Evolutionary conservation across 2,888 invertebrate species (phyloP).

Genomic region (Ditula angustiorana): DNA sequence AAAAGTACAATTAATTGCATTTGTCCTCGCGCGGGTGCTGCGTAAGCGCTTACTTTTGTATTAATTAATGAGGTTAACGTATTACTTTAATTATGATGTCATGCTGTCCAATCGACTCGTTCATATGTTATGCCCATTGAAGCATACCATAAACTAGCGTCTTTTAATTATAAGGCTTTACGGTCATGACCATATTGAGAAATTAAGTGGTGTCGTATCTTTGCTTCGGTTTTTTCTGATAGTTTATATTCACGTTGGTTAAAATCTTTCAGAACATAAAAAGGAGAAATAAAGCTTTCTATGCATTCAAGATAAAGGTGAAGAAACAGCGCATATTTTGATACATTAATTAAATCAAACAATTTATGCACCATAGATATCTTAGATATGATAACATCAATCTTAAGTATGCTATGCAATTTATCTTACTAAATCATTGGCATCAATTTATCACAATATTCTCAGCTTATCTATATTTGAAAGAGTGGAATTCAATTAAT

Average conservation of each 20-base stretch:
- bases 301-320: neutral
- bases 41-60: constrained; percentile 23
- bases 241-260: neutral
- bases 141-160: constrained; percentile 9
- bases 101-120: constrained; percentile 9
- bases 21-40: constrained; percentile 27
- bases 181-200: neutral
- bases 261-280: no score
- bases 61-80: constrained; percentile 29
- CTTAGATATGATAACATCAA: constrained; percentile 36
- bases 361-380: constrained; percentile 28
- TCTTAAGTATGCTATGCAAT: constrained; percentile 49
- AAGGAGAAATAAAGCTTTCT: neutral
- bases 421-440: constrained; percentile 54
- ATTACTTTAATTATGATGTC: constrained; percentile 32
- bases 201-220: neutral
- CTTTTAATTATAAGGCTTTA: constrained; percentile 21
- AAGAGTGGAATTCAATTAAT: constrained; percentile 56
- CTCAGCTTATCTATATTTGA: constrained; percentile 53
- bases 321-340: constrained; percentile 23
- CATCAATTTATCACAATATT: constrained; percentile 54
- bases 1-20: constrained; percentile 39
- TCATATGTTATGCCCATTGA: constrained; percentile 21
- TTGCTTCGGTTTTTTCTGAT: neutral
- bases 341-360: constrained; percentile 31